These are phyloP conservation scores for Volucella zonaria DNA, from an alignment of 2,888 invertebrate species.

Conservation along the genomic window DNA sequence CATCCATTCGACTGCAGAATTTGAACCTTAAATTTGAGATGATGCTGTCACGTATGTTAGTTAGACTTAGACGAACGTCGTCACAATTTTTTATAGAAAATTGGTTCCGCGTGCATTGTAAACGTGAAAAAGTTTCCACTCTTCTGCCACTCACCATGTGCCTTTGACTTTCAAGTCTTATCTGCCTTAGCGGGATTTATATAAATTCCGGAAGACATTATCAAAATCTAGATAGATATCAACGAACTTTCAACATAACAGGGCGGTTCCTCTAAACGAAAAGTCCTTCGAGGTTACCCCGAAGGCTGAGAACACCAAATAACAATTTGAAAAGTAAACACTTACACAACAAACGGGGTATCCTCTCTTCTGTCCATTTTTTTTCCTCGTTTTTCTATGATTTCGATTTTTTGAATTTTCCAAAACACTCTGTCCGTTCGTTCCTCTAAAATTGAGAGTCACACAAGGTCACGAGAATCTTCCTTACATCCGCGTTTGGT, in stretches of 20 bases:
- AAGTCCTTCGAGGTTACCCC: neutral
- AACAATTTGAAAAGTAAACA: neutral
- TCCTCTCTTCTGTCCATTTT: conserved; percentile 47
- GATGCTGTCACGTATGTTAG: too few species aligned
- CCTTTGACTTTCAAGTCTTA: neutral
- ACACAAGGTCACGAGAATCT: too few species aligned
- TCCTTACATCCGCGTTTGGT: neutral
- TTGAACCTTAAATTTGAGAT: too few species aligned
- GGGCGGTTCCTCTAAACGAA: neutral
- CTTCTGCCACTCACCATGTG: neutral
- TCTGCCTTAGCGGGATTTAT: conserved; percentile 14
- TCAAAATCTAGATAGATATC: conserved; percentile 5
- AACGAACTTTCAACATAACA: conserved; percentile 1
- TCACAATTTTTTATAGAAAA: conserved; percentile 3
- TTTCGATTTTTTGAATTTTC: neutral
- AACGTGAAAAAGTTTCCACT: conserved; percentile 20
- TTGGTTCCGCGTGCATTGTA: conserved; percentile 56
- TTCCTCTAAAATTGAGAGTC: too few species aligned
- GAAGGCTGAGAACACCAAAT: neutral
- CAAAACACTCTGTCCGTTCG: neutral
- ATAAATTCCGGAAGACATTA: conserved; percentile 36
- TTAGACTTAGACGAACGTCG: neutral
- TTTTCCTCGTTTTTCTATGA: neutral
- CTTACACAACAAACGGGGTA: conserved; percentile 59
- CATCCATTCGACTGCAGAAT: too few species aligned